Base-by-base conservation (phyloP, 2,888 invertebrate species). In the Drosophila silvestris region DNA sequence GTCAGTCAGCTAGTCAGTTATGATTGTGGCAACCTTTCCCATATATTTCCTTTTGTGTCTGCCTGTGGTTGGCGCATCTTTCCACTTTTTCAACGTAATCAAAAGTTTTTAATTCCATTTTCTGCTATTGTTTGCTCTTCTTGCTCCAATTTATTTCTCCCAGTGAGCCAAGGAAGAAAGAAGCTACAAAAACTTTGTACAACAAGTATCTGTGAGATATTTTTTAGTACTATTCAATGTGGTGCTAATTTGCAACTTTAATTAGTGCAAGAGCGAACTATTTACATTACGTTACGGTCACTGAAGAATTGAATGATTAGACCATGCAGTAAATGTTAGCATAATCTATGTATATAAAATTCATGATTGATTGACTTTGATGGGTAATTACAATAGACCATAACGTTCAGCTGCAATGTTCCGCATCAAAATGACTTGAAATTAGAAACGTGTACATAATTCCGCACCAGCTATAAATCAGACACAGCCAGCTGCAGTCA, bases 71-170 rank as follows among this genome's bases (percentile, higher is more conserved):
- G 61, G 28, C 28, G 14, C 39, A 41, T 58, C 33, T 41, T 60
- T 22, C 47, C 62, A 70, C 64, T 73, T 76, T 82, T 72, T 75
- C 61, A 57, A 67, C 70, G 69, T 75, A 84, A 84, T 84, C 82
- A 87, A 86, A 84, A 82, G 72, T 81, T 84, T 73, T 67, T 81
- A 71, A 82, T 84, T 74, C 67, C 70, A 82, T 84, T 84, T 80
- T 56, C 60, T 50, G 52, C 30, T 59, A 51, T 12, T 51, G 28
- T 51, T 30, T 30, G 30, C 30, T 19, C 6, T 10, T 30, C 19
- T 9, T 19, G 19, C 19, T 19, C 19, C 30, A 12, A 9, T 30
- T 12, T 6, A 7, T 9, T 50, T 5, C 26, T 26, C 47, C 41
- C 5, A 47, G 4, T 22, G 7, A 14, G 10, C 12, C 3, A 44